Evolutionary conservation across 2,113 vertebrate genomes (phyloP), one percentile per base, ranked within the genome.

Genomic region (Fregata magnificens): DNA sequence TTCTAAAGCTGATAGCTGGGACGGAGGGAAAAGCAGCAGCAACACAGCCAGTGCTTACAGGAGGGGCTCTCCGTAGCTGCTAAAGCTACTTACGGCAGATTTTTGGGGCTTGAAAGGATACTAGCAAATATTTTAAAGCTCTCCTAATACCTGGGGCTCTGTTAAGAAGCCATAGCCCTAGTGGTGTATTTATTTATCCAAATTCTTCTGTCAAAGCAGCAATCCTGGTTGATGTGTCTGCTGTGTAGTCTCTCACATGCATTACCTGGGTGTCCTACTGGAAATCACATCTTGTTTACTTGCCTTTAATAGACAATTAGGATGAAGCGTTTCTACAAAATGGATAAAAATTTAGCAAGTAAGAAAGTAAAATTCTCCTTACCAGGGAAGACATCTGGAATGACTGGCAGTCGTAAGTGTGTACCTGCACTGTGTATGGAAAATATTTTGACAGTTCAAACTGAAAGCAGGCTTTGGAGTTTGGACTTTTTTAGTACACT

Each of bases 371-470:
- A 74, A 53, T 67, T 55, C 69, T 85, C 76, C 31, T 67, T 90
- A 19, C 31, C 47, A 40, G 38, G 55, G 58, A 71, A 80, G 74
- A 19, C 70, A 45, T 40, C 21, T 82, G 82, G 78, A 71, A 69
- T 95, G 95, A 96, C 16, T 96, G 96, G 67, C 96, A 93, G 63
- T 21, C 5, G 0, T 66, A 63, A 73, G n/a, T 4, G 29, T 47
- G 87, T 87, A 91, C 96, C 93, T 93, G 91, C 6, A 1, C 52
- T 24, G 52, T 12, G 0, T 42, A 4, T 29, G 53, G 82, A 31
- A 96, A 97, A 95, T 95, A 95, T 97, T 96, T 92, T 96, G 96
- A 97, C 90, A 96, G 79, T 16, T 93, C 81, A 38, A 78, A 80
- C 66, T 77, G 61, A 91, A 96, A 95, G 59, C 86, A 91, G 70